These are phyloP conservation scores for Scortum barcoo DNA, from an alignment of 2,113 vertebrate species.

Conservation along the genomic window DNA sequence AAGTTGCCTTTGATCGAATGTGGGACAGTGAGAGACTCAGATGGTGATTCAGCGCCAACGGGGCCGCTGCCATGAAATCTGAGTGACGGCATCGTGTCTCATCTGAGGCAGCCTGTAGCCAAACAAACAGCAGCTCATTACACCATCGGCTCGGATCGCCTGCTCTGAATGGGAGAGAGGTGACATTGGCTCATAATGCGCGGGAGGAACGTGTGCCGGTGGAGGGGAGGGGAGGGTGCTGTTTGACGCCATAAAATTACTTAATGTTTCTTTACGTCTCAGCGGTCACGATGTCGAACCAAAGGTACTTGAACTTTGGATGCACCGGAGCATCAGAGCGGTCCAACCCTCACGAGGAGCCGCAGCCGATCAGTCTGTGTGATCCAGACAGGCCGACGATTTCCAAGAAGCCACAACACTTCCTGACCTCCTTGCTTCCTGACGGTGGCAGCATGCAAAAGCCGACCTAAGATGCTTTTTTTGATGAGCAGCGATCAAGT, in stretches of 20 bases:
- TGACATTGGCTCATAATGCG: constrained; percentile 54
- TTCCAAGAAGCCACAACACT: background rate
- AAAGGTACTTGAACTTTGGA: constrained; percentile 35
- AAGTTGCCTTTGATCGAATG: constrained; percentile 6
- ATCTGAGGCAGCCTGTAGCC: constrained; percentile 52
- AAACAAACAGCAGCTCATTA: constrained; percentile 64
- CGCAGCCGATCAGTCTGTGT: background rate
- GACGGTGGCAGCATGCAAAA: background rate
- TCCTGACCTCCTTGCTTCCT: background rate
- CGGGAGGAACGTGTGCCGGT: background rate
- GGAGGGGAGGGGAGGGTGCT: background rate
- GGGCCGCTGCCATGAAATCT: constrained; percentile 45
- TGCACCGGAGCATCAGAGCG: background rate
- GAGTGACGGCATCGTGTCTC: constrained; percentile 59
- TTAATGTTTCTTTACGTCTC: constrained; percentile 30
- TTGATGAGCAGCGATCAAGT: background rate
- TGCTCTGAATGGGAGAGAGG: constrained; percentile 27
- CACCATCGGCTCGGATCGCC: constrained; percentile 23
- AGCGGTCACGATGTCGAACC: background rate
- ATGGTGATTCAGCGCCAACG: constrained; percentile 51
- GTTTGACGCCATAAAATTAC: constrained; percentile 20
- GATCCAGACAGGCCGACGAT: background rate
- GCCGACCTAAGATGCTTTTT: background rate
- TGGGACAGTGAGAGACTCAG: constrained; percentile 41
- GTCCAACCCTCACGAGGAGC: background rate